These are phyloP conservation scores for Umimayanthus kanabou DNA, from an alignment of 92 coral and sea anemone species.

Conservation along the genomic window DNA sequence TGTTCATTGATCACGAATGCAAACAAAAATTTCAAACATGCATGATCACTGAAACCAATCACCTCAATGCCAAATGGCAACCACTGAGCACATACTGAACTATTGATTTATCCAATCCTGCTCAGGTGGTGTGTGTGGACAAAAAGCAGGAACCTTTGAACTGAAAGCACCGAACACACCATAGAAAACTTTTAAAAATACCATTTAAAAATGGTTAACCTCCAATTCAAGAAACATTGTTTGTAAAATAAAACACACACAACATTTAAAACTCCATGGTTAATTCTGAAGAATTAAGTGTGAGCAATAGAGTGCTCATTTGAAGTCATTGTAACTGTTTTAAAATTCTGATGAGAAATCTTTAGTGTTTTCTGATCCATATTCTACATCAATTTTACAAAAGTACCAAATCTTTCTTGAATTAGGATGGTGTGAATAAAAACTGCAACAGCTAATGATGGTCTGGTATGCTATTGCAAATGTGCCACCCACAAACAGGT, in stretches of 20 bases:
- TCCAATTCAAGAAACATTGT: slow-evolving; percentile 21
- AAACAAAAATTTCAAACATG: too few relatives aligned
- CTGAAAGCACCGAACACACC: slow-evolving; percentile 9
- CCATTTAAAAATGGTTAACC: slow-evolving; percentile 18
- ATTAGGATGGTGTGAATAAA: slow-evolving; percentile 5
- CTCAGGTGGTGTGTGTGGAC: slow-evolving; percentile 10
- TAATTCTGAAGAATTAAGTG: neutral
- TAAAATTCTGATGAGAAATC: neutral
- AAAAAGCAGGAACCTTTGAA: slow-evolving; percentile 18
- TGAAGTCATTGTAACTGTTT: neutral
- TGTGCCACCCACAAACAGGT: slow-evolving; percentile 11
- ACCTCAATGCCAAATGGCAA: slow-evolving; percentile 7
- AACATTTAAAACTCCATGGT: neutral
- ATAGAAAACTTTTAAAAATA: slow-evolving; percentile 5
- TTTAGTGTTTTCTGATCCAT: slow-evolving; percentile 23
- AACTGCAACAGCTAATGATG: slow-evolving; percentile 14
- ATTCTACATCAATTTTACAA: slow-evolving; percentile 4
- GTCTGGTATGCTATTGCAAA: slow-evolving; percentile 21
- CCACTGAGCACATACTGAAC: neutral
- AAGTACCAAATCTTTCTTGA: neutral
- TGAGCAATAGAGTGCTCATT: neutral
- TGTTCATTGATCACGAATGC: neutral
- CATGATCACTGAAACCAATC: slow-evolving; percentile 13
- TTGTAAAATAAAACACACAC: slow-evolving; percentile 20
- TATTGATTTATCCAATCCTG: slow-evolving; percentile 15